A percentile compares a stretch with the other conserved stretches of the same genome.
Evolutionary conservation across 2,888 invertebrate species (phyloP).

Genomic region (Xanthorhoe designata): DNA sequence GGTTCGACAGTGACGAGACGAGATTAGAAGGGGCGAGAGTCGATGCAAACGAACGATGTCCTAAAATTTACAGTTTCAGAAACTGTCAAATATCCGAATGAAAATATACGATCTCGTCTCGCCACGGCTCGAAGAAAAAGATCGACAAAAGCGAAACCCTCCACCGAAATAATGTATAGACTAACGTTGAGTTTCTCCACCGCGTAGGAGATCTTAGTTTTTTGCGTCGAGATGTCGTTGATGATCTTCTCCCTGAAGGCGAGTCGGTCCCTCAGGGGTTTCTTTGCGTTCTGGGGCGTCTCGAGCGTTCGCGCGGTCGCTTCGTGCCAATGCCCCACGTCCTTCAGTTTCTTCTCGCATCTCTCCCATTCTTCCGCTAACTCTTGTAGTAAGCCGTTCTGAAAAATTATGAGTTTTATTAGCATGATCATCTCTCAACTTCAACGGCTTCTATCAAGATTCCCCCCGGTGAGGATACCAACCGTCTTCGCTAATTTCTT

Average conservation of each 20-base stretch:
- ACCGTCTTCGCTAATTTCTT: slow-evolving; percentile 94
- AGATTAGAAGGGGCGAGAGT: not conserved
- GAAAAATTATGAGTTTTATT: slow-evolving; percentile 57
- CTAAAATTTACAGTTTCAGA: not conserved
- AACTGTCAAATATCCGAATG: not conserved
- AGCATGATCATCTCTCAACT: slow-evolving; percentile 12
- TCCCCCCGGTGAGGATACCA: slow-evolving; percentile 56
- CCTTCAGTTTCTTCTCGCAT: slow-evolving; percentile 96
- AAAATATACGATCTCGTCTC: not conserved
- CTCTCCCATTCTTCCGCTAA: slow-evolving; percentile 98
- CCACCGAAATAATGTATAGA: slow-evolving; percentile 37
- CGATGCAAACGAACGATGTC: not conserved
- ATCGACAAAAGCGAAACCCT: slow-evolving; percentile 3
- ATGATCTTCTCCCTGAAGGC: slow-evolving; percentile 94
- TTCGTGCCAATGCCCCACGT: slow-evolving; percentile 95
- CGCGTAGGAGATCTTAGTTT: slow-evolving; percentile 94
- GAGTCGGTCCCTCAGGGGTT: slow-evolving; percentile 94
- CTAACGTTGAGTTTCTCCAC: slow-evolving; percentile 95
- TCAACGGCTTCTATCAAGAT: not conserved
- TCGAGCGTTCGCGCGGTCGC: slow-evolving; percentile 92
- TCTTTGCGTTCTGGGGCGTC: slow-evolving; percentile 93
- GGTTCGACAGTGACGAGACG: not conserved
- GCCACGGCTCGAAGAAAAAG: slow-evolving; percentile 1
- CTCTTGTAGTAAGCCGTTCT: slow-evolving; percentile 95
- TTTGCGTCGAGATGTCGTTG: slow-evolving; percentile 94